phyloP scores from a whole-genome alignment of 2,797 vertebrate species.

The Podargus strigoides region DNA sequence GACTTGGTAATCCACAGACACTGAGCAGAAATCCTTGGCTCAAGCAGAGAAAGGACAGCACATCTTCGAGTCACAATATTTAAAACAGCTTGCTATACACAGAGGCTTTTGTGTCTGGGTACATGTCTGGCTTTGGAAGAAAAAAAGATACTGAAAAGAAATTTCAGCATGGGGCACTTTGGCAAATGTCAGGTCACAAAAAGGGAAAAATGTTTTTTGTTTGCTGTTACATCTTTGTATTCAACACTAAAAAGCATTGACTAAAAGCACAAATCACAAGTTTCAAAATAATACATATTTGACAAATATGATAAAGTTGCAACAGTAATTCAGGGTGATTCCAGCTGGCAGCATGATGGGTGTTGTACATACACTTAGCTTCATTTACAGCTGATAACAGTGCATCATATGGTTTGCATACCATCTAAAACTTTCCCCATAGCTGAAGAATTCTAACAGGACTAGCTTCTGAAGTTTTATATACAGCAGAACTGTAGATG shows the following conservation, averaged over 20 bases:
- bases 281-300: slow-evolving; percentile 68
- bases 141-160: slow-evolving; percentile 85
- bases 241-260: slow-evolving; percentile 60
- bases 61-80: slow-evolving; percentile 86
- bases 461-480: not conserved
- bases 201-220: slow-evolving; percentile 84
- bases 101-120: slow-evolving; percentile 81
- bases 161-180: slow-evolving; percentile 87
- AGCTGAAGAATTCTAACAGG: slow-evolving; percentile 24
- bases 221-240: slow-evolving; percentile 80
- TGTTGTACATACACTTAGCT: not conserved
- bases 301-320: slow-evolving; percentile 65
- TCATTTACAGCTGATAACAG: slow-evolving; percentile 31
- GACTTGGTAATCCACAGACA: slow-evolving; percentile 82
- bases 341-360: not conserved
- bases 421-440: not conserved
- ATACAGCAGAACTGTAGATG: not conserved
- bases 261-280: slow-evolving; percentile 62
- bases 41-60: slow-evolving; percentile 86
- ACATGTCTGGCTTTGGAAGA: slow-evolving; percentile 78
- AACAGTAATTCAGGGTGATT: slow-evolving; percentile 7
- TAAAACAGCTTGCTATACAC: slow-evolving; percentile 88
- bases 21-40: slow-evolving; percentile 82
- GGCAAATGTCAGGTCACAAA: slow-evolving; percentile 90
- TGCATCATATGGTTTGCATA: not conserved